Evolutionary conservation across 2,888 invertebrate species (phyloP), one percentile per base, ranked within the genome.

Genomic region (Coremacera marginata): DNA sequence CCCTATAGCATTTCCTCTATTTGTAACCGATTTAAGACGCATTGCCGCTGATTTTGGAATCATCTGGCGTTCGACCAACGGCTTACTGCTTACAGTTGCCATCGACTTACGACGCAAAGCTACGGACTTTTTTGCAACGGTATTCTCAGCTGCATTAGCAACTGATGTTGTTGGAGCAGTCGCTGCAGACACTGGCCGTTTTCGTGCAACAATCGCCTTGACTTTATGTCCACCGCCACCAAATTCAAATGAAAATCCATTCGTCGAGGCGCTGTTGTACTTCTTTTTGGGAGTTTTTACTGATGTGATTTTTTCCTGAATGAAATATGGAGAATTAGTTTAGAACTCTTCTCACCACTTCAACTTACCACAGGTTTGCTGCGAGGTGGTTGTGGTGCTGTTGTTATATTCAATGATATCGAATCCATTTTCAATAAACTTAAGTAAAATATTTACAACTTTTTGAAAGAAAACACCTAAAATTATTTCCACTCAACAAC

Each of bases 201-300:
- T 86, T 25, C 88, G 83, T 9, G 88, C 85, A 3, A 88, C 88
- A 63, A 89, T 67, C 0, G 90, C 89, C 80, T 89, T 89, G 0
- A 86, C 82, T 67, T 86, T 88, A 3, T 85, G 84, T 52, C 83
- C 79, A 9, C 81, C 81, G 25, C 82, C 84, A 0, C 83, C 84
- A 68, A 87, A 86, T 73, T 84, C 80, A 80, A 88, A 87, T 0
- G 84, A 77, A 78, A 87, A 86, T 5, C 83, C 86, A 44, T 77
- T 75, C 7, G 80, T 73, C 22, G 76, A 19, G 0, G 62, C 14
- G 2, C 73, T 51, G 11, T 52, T 76, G 11, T 74, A 37, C 14
- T 55, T 65, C 55, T 74, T 74, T 7, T 55, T 65, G 7, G 67
- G 55, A 22, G 37, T 55, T 11, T 55, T 67, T n/a, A 73, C 27